Evolutionary conservation across 2,113 vertebrate species (phyloP), one percentile per base, ranked within the genome.

Genomic region (Aegithalos caudatus): DNA sequence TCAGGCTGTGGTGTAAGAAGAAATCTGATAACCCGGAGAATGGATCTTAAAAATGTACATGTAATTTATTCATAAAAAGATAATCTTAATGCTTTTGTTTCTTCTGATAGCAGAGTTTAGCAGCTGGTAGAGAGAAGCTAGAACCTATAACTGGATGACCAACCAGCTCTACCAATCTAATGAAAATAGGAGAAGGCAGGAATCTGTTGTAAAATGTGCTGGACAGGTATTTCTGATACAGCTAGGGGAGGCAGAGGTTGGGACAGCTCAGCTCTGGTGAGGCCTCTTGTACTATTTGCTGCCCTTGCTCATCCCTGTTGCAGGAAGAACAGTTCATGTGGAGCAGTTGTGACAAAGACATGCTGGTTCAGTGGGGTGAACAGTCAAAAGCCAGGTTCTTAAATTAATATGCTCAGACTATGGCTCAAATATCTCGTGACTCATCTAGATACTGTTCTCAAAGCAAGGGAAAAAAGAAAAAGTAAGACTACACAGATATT

Each of bases 131-230:
- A 84, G 56, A 65, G 84, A 87, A 78, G 13, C n/a, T 84, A 37
- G 31, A 47, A 48, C 0, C 0, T 31, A 14, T 33, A 53, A 28
- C 0, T 23, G 47, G 37, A n/a, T 85, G 18, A 21, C 1, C 14
- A 44, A 81, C 24, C 28, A 70, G 28, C 51, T 81, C 45, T 74
- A 16, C 37, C 17, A 53, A 12, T 23, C 28, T 74, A 24, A 51
- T 53, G 37, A 51, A 58, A 65, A 10, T 5, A 80, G 65, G 76
- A 60, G 72, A 78, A 65, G 17, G 45, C 45, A 78, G 11, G 11
- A 81, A 12, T 54, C 40, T 10, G 5, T n/a, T 58, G 15, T 70
- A 57, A 69, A 86, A 71, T 0, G 1, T 70, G n/a, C 72, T 78
- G 65, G 45, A 27, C 40, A 60, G 54, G 20, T 64, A 5, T 64